Conservation (phyloP, 2,888 invertebrate species). For the Lathronympha strigana region DNA sequence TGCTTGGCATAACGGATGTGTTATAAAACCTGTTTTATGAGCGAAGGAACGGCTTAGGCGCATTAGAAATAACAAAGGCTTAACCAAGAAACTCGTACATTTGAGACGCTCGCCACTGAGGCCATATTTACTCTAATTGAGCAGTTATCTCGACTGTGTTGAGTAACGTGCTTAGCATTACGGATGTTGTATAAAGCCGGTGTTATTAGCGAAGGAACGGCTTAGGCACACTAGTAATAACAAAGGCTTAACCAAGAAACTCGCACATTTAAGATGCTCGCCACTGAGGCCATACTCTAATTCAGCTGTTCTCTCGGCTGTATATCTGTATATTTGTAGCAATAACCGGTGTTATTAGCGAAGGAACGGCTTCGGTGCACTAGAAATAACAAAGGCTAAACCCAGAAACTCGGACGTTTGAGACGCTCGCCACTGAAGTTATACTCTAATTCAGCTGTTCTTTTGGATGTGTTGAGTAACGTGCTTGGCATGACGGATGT, state of each 20-base stretch:
- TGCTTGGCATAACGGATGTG: conserved; percentile 41
- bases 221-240: conserved; percentile 23
- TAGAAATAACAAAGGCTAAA: conserved; percentile 10
- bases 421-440: too few relatives aligned
- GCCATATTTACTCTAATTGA: too few relatives aligned
- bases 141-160: too few relatives aligned
- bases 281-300: too few relatives aligned
- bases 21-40: conserved; percentile 41
- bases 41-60: conserved; percentile 27
- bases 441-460: conserved; percentile 19
- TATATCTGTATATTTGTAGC: too few relatives aligned
- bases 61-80: conserved; percentile 11
- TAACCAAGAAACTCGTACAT: background rate
- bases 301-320: too few relatives aligned
- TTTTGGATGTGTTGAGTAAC: conserved; percentile 27
- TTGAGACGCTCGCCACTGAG: too few relatives aligned
- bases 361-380: conserved; percentile 27
- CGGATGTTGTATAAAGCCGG: conserved; percentile 42
- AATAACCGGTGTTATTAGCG: conserved; percentile 36
- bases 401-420: background rate
- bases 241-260: conserved; percentile 8
- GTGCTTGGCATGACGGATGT: conserved; percentile 41
- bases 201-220: conserved; percentile 23
- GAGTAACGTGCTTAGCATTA: too few relatives aligned
- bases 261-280: background rate